A percentile compares a stretch with the other conserved stretches of the same genome.
These are phyloP conservation scores for Artibeus jamaicensis DNA, from an alignment of 2,797 vertebrate species.

Conservation along the genomic window DNA sequence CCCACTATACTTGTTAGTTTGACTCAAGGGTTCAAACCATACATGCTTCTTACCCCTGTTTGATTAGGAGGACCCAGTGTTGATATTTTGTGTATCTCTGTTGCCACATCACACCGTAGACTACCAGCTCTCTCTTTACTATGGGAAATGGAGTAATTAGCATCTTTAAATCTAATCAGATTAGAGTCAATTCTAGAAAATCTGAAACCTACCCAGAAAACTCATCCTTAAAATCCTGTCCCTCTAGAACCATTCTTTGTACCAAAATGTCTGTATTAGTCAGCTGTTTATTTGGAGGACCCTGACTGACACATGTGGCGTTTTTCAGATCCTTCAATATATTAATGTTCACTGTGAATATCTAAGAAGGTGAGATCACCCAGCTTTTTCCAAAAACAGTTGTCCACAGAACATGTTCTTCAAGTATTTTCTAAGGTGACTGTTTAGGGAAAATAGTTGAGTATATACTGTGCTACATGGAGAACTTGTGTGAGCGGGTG, in stretches of 20 bases:
- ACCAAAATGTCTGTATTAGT: background rate
- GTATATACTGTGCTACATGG: background rate
- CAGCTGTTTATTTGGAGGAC: background rate
- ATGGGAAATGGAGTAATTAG: background rate
- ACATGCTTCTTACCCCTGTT: background rate
- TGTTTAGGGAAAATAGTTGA: background rate
- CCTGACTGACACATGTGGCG: background rate
- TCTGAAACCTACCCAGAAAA: background rate
- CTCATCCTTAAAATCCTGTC: background rate
- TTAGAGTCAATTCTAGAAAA: background rate
- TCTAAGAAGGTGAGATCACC: background rate
- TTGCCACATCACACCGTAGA: background rate
- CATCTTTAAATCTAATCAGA: background rate
- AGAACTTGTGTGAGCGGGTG: background rate
- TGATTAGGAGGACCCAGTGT: background rate
- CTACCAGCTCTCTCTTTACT: background rate
- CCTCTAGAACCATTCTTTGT: background rate
- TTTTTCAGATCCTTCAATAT: background rate
- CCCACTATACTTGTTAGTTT: background rate
- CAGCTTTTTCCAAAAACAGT: constrained; percentile 1
- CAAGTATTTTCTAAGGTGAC: background rate
- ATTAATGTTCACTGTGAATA: background rate
- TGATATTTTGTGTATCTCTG: background rate
- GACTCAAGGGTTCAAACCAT: background rate
- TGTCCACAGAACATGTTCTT: constrained; percentile 10